A percentile compares a stretch with the other conserved stretches of the same genome.
Evolutionary conservation across 2,113 vertebrate species (phyloP).

Genomic region (Phalacrocorax aristotelis): DNA sequence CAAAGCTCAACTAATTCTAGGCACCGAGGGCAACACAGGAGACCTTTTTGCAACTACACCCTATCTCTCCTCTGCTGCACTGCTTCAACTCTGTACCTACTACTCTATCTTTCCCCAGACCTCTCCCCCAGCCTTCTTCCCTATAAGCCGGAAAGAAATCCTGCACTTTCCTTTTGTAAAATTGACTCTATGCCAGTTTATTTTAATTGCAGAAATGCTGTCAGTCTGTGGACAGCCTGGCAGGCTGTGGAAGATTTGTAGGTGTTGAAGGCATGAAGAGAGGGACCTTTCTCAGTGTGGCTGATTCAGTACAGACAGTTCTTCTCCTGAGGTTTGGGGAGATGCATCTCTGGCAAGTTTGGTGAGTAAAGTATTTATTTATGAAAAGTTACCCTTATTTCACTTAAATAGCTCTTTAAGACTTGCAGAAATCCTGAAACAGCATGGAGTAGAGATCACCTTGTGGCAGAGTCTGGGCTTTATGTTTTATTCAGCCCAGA

Average conservation of each 20-base stretch:
- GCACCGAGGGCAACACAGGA: neutral
- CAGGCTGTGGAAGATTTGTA: conserved; percentile 10
- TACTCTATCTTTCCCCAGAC: neutral
- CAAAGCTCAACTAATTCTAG: neutral
- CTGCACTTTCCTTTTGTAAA: neutral
- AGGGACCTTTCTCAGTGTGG: conserved; percentile 20
- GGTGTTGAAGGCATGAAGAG: conserved; percentile 21
- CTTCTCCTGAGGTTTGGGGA: neutral
- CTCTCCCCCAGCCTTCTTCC: neutral
- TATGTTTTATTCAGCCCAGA: neutral
- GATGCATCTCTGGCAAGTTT: conserved; percentile 4
- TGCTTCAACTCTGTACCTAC: neutral
- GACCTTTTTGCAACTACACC: neutral
- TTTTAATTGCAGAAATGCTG: conserved; percentile 17
- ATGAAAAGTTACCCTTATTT: conserved; percentile 22
- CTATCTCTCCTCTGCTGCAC: neutral
- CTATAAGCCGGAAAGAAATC: neutral
- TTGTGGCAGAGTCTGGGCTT: neutral
- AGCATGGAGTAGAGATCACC: neutral
- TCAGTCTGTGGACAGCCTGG: neutral
- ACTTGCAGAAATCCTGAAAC: conserved; percentile 34
- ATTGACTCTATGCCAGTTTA: conserved; percentile 1
- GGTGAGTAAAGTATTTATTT: conserved; percentile 45
- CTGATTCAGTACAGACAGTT: neutral
- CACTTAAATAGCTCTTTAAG: conserved; percentile 42